These are phyloP conservation scores for Oreochromis spilurus DNA, from an alignment of 2,113 vertebrate genomes.

Conservation along the genomic window DNA sequence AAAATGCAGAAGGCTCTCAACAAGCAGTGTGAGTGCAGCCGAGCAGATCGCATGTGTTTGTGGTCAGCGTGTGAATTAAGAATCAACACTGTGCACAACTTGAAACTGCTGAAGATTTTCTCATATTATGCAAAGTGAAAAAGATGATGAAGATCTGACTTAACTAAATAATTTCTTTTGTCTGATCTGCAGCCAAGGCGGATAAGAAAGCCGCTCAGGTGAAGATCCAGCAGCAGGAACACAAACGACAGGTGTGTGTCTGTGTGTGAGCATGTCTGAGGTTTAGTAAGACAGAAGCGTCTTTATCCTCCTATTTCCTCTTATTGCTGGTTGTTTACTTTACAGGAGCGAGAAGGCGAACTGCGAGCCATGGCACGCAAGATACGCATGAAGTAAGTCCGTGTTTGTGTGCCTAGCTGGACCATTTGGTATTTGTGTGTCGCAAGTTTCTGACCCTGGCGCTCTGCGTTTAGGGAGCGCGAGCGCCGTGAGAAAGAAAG, in stretches of 20 bases:
- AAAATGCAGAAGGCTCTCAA: conserved; percentile 93
- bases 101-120: not conserved
- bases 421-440: conserved; percentile 19
- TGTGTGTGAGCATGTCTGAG: not conserved
- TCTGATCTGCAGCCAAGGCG: conserved; percentile 79
- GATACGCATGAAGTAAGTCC: conserved; percentile 91
- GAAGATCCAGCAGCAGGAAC: conserved; percentile 89
- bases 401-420: not conserved
- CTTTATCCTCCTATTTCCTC: not conserved
- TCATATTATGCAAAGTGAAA: not conserved
- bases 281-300: not conserved
- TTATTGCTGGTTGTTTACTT: conserved; percentile 10
- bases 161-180: not conserved
- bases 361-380: conserved; percentile 93
- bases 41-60: not conserved
- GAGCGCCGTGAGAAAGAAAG: conserved; percentile 88
- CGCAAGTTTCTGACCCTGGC: conserved; percentile 19
- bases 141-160: not conserved
- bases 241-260: conserved; percentile 84
- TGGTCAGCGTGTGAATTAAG: not conserved
- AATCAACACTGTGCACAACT: not conserved
- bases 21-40: conserved; percentile 81
- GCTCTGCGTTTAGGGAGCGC: conserved; percentile 77
- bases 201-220: conserved; percentile 91
- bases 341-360: conserved; percentile 89